These are phyloP conservation scores for Leuciscus idus DNA, from an alignment of 2,113 vertebrate species.

Conservation along the genomic window DNA sequence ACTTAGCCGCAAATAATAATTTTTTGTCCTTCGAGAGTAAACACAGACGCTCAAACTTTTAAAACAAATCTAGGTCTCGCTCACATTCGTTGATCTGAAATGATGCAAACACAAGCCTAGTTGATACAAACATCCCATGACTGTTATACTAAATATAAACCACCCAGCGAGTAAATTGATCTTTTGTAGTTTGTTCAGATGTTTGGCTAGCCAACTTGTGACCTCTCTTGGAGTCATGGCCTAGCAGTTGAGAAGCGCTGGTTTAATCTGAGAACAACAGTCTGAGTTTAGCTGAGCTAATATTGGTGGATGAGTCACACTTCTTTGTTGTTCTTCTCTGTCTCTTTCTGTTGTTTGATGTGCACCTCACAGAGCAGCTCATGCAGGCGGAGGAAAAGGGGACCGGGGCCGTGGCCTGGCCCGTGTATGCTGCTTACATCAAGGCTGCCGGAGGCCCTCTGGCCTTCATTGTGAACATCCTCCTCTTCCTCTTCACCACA, in stretches of 20 bases:
- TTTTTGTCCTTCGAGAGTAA: no score
- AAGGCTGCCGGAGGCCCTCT: slow-evolving; percentile 78
- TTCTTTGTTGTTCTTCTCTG: neutral
- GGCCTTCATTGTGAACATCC: slow-evolving; percentile 72
- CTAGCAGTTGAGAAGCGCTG: neutral
- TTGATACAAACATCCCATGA: neutral
- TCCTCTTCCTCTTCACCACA: slow-evolving; percentile 79
- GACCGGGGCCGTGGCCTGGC: slow-evolving; percentile 74
- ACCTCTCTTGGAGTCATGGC: neutral
- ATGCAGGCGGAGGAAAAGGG: slow-evolving; percentile 81
- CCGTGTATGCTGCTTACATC: slow-evolving; percentile 78
- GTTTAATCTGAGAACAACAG: slow-evolving; percentile 31
- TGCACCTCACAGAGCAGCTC: slow-evolving; percentile 63
- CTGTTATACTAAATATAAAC: neutral
- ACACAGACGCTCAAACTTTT: no score
- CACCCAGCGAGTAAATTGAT: neutral
- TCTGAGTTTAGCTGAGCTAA: slow-evolving; percentile 22
- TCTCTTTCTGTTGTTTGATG: slow-evolving; percentile 20
- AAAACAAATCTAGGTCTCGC: neutral
- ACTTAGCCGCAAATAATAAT: no score
- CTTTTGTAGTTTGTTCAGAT: slow-evolving; percentile 1
- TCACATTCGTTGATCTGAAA: neutral
- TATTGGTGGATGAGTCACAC: slow-evolving; percentile 20
- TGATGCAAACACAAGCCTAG: neutral
- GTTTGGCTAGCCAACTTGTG: neutral